Evolutionary conservation across 1,140 invertebrate species (phyloP).

Genomic region (Acromyrmex heyeri): DNA sequence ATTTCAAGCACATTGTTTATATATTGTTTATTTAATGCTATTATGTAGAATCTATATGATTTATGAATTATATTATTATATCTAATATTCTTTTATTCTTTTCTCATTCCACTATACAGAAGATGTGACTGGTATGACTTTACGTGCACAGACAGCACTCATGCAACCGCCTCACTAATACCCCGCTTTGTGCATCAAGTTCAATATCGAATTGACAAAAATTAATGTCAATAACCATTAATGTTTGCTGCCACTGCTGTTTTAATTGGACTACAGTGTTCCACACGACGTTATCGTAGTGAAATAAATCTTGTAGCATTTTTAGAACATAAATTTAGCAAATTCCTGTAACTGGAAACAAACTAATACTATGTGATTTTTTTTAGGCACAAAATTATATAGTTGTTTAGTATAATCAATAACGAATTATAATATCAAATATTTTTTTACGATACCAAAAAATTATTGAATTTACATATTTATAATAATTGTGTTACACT

Average conservation of each 20-base stretch:
- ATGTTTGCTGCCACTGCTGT: background rate
- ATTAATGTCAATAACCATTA: conserved; percentile 31
- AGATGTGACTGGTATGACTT: conserved; percentile 77
- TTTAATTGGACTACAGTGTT: conserved; percentile 19
- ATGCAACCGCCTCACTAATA: conserved; percentile 75
- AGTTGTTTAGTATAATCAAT: background rate
- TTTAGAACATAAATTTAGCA: conserved; percentile 1
- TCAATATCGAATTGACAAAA: conserved; percentile 38
- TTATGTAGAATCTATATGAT: conserved; percentile 15
- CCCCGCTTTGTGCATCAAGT: conserved; percentile 50
- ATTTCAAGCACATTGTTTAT: conserved; percentile 29
- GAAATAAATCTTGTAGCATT: conserved; percentile 15
- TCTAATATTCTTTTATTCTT: conserved; percentile 69
- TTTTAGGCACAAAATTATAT: background rate
- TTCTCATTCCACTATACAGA: conserved; percentile 75
- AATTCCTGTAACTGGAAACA: background rate
- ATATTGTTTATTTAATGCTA: conserved; percentile 34
- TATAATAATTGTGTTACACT: conserved; percentile 19
- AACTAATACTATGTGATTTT: background rate
- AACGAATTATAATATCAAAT: background rate
- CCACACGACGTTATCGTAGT: background rate
- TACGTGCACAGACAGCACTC: conserved; percentile 76
- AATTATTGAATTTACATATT: conserved; percentile 14
- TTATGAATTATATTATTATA: conserved; percentile 51
- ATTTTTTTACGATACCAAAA: conserved; percentile 11